Evolutionary conservation across 92 coral and sea anemone genomes (phyloP), one percentile per base, ranked within the genome.

Genomic region (Chrysogorgia sp.): DNA sequence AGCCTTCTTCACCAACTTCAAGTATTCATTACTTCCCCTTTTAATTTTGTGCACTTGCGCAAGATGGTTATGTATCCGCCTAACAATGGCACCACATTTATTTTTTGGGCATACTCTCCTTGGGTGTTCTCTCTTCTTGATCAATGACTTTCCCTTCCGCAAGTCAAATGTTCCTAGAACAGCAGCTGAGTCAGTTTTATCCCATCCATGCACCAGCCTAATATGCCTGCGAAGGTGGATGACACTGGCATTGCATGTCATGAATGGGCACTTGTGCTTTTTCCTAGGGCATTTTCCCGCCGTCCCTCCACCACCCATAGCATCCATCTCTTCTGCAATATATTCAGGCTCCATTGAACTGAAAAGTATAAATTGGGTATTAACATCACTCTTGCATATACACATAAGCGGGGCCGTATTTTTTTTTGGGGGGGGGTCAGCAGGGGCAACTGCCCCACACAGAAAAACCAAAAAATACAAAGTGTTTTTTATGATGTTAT

Each of bases 91-190:
- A 12, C 67, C 67, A 60, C 67, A 60, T 22, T 29, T 21, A 4
- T 3, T 7, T 2, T 21, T 19, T 22, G 67, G 67, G 34, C 67
- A 60, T 19, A 60, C 34, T 19, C 28, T 60, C 28, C 34, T 22
- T 19, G 30, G 19, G 30, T 29, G 67, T 17, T 60, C 28, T 60
- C 67, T 60, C 67, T 60, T 60, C 67, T 60, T 60, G n/a, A n/a
- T n/a, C n/a, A n/a, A n/a, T n/a, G n/a, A n/a, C 28, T 19, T 60
- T 60, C 31, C 19, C 19, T 60, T 60, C 32, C 67, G 67, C 67
- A 60, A 29, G 33, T 60, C 67, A 60, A 60, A 60, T 7, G 67
- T 60, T 60, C 32, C 67, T 60, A 60, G 67, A 23, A 60, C 67
- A 29, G 67, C 67, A 21, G 67, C 29, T 2, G 33, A 22, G 34